phyloP scores from a whole-genome alignment of 2,888 invertebrate genomes.

The Odiellus spinosus region DNA sequence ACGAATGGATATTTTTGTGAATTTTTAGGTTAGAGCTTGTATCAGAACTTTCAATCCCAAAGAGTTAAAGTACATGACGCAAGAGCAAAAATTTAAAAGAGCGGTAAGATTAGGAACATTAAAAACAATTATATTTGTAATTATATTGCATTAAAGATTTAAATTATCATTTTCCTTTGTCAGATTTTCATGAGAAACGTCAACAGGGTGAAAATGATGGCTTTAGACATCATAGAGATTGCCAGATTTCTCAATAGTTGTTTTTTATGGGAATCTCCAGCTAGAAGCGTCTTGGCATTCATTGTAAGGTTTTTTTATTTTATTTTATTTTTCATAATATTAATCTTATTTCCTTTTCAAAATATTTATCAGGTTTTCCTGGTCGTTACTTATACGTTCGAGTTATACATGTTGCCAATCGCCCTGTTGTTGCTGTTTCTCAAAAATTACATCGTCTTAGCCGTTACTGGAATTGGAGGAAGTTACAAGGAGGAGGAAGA shows the following conservation, averaged over 20 bases:
- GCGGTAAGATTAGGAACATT: slow-evolving; percentile 34
- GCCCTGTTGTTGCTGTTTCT: slow-evolving; percentile 62
- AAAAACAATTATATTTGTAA: not conserved
- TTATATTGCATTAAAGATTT: slow-evolving; percentile 26
- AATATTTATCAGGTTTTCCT: slow-evolving; percentile 49
- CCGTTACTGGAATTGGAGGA: slow-evolving; percentile 25
- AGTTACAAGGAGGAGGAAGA: slow-evolving; percentile 25
- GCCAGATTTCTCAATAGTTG: slow-evolving; percentile 87
- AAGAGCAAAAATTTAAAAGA: slow-evolving; percentile 87
- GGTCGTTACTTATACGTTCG: slow-evolving; percentile 76
- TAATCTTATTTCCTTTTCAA: not conserved
- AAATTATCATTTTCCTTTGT: no score
- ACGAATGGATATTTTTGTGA: not conserved
- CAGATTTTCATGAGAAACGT: slow-evolving; percentile 90
- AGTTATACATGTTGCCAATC: slow-evolving; percentile 86
- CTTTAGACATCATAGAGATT: slow-evolving; percentile 70
- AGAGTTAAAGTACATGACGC: slow-evolving; percentile 87
- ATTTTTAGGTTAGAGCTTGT: slow-evolving; percentile 56
- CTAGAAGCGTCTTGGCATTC: slow-evolving; percentile 66
- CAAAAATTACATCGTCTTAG: slow-evolving; percentile 44
- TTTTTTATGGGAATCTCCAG: slow-evolving; percentile 89
- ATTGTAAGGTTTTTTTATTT: slow-evolving; percentile 31
- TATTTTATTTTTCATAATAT: not conserved
- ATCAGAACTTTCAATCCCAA: slow-evolving; percentile 83
- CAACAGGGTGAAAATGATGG: slow-evolving; percentile 72